Evolutionary conservation across 2,888 invertebrate species (phyloP), one percentile per base, ranked within the genome.

Genomic region (Dasypolia templi): DNA sequence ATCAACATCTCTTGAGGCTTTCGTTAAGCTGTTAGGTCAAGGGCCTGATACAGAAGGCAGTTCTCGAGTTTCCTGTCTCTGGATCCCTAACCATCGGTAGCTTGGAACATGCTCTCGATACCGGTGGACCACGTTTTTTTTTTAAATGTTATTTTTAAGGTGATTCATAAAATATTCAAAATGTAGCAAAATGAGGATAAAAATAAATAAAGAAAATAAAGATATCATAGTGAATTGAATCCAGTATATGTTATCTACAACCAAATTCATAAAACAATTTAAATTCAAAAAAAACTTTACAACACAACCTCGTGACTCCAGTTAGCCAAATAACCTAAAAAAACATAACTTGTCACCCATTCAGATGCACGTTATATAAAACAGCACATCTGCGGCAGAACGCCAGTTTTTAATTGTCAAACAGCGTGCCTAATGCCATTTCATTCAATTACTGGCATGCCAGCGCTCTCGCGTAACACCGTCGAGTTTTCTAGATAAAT

Each of bases 391-490:
- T 81, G 75, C 81, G 75, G 56, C 84, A 81, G 79, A 72, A 81
- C 80, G 85, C 81, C 83, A 87, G 87, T 88, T 89, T 90, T 90
- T 90, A 90, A 90, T 90, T 89, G 87, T 84, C 86, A 89, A 88
- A 90, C 88, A 86, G 82, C 79, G 77, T 78, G 82, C 79, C 86
- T 86, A 89, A 88, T 88, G 86, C 79, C 84, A 85, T 90, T 90
- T 86, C 87, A 89, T 91, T 91, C 88, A 90, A 90, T 91, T 91
- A 90, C 84, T 81, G 77, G 83, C 78, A 76, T 82, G 75, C 81
- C 79, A 74, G 79, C 75, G 66, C 62, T 75, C 75, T 75, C 29
- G 35, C 70, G 83, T 77, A 75, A 76, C 79, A 73, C 70, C 58
- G 75, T 22, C 32, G 75, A 74, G 69, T 75, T 76, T 72, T 77